Evolutionary conservation across 64 coral and sea anemone species (phyloP).

Genomic region (Pachyseris speciosa): DNA sequence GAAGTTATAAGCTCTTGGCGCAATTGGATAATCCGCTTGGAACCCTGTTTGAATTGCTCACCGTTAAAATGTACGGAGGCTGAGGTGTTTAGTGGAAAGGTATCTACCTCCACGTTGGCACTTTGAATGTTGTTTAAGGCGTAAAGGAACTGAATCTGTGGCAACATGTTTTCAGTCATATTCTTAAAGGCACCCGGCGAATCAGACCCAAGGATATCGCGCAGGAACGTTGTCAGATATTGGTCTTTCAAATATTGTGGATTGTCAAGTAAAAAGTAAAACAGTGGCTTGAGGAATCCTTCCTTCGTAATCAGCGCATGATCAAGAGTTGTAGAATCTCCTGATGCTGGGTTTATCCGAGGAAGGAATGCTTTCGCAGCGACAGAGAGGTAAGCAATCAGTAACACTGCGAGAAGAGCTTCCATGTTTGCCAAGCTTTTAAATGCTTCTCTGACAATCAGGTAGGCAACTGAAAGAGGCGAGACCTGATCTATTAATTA

Average conservation of each 20-base stretch:
- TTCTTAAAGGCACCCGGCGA: background rate
- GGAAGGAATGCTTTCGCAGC: constrained; percentile 2
- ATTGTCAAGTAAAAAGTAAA: constrained; percentile 15
- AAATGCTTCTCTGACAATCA: no score
- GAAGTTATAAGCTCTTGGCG: no score
- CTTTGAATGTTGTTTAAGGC: constrained; percentile 64
- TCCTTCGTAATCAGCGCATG: constrained; percentile 8
- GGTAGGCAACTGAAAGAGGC: no score
- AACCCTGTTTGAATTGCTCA: no score
- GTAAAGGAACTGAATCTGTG: constrained; percentile 61
- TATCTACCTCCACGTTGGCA: constrained; percentile 64
- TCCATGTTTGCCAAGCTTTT: no score
- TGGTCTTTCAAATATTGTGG: constrained; percentile 61
- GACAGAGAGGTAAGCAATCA: background rate
- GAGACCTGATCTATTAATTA: no score
- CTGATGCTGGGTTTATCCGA: background rate
- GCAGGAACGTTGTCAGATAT: constrained; percentile 15
- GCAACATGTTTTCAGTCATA: constrained; percentile 28
- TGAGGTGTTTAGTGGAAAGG: background rate
- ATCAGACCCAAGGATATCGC: constrained; percentile 13
- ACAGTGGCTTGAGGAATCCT: background rate
- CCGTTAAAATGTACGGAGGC: constrained; percentile 74
- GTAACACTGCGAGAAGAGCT: no score
- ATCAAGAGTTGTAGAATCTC: background rate
- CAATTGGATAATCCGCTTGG: no score